Percentiles rank a stretch among this genome's conserved stretches.
These are phyloP conservation scores for Vombatus ursinus DNA, from an alignment of 2,113 vertebrate species.

Conservation along the genomic window DNA sequence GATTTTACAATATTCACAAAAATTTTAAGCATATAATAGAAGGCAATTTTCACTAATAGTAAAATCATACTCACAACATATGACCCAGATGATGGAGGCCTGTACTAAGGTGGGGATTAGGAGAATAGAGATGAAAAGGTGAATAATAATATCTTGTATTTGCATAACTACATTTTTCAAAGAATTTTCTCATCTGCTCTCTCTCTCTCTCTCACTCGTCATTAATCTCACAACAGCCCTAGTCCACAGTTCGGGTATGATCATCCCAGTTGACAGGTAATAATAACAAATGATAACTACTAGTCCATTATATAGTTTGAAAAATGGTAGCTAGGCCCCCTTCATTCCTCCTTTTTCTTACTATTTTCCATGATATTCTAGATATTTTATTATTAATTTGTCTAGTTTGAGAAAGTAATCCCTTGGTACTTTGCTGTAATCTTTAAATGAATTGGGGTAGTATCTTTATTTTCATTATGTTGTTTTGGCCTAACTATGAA, in stretches of 20 bases:
- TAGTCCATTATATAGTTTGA: neutral
- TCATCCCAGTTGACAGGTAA: neutral
- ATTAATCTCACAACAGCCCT: too few species aligned
- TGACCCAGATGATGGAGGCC: too few species aligned
- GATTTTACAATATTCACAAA: too few species aligned
- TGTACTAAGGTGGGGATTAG: too few species aligned
- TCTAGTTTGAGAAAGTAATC: neutral
- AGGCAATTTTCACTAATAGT: too few species aligned
- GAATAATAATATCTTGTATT: too few species aligned
- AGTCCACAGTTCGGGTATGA: neutral
- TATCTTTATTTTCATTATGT: neutral
- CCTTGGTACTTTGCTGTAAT: neutral
- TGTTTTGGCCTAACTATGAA: neutral
- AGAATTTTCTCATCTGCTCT: too few species aligned
- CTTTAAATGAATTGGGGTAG: neutral
- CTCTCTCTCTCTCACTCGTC: too few species aligned
- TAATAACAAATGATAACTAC: neutral
- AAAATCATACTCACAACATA: too few species aligned
- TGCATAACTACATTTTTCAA: too few species aligned
- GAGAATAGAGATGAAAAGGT: too few species aligned
- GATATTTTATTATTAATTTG: neutral
- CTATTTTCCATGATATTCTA: neutral
- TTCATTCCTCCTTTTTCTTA: neutral
- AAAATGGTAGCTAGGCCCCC: neutral
- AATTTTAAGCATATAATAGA: too few species aligned